Conservation (phyloP, 2,888 invertebrate genomes). For the Idaea dimidiata region DNA sequence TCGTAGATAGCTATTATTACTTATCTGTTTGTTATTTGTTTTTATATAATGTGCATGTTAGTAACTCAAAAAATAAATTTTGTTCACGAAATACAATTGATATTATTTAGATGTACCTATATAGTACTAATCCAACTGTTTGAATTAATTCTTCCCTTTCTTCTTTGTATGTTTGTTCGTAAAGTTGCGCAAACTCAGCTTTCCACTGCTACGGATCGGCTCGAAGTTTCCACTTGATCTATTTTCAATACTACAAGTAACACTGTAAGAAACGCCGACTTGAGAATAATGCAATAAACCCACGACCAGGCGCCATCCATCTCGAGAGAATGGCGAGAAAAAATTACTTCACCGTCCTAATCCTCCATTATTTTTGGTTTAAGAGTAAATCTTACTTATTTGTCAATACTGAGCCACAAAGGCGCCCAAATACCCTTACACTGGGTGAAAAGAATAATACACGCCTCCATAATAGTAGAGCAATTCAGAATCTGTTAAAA, state of each 20-base stretch:
- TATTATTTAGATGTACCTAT: conserved; percentile 18
- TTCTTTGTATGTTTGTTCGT: conserved; percentile 44
- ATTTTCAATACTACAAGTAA: conserved; percentile 57
- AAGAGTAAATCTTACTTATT: conserved; percentile 77
- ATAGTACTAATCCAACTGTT: conserved; percentile 33
- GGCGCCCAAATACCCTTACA: conserved; percentile 77
- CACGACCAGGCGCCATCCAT: conserved; percentile 66
- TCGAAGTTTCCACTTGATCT: conserved; percentile 69
- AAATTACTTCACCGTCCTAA: conserved; percentile 61
- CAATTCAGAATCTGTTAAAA: conserved; percentile 79
- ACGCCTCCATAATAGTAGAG: conserved; percentile 74
- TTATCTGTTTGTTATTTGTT: background rate
- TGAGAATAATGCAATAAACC: conserved; percentile 62
- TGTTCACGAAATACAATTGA: conserved; percentile 18
- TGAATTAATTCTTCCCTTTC: conserved; percentile 44
- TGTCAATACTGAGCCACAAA: conserved; percentile 80
- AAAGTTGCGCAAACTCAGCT: conserved; percentile 63
- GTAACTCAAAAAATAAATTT: no score
- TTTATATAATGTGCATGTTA: background rate
- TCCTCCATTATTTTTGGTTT: conserved; percentile 74
- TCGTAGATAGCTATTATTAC: background rate
- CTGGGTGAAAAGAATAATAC: conserved; percentile 74
- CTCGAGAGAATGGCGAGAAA: conserved; percentile 48
- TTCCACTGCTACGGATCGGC: conserved; percentile 49
- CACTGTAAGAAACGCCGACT: conserved; percentile 47